These are phyloP conservation scores for Entomobrya multifasciata DNA, from an alignment of 2,888 invertebrate genomes.

Conservation along the genomic window DNA sequence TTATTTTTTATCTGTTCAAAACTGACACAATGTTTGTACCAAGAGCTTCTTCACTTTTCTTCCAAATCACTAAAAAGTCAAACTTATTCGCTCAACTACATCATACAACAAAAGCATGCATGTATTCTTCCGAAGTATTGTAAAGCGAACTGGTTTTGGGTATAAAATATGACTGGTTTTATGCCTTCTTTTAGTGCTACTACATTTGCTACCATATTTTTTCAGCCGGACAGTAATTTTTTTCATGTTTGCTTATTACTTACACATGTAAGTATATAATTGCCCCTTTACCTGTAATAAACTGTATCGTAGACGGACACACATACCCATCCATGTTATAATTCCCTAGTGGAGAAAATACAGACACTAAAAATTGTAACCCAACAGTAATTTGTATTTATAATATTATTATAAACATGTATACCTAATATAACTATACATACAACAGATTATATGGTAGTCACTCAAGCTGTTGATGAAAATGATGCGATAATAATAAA, in stretches of 20 bases:
- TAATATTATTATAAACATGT: conserved; percentile 14
- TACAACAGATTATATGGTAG: no score
- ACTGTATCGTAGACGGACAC: no score
- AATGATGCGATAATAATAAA: conserved; percentile 6
- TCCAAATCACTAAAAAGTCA: background rate
- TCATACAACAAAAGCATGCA: background rate
- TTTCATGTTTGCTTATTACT: background rate
- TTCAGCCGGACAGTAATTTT: conserved; percentile 5
- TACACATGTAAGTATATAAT: background rate
- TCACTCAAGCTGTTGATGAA: conserved; percentile 38
- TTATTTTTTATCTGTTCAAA: background rate
- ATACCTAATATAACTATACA: no score
- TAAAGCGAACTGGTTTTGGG: conserved; percentile 10
- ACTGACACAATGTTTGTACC: background rate
- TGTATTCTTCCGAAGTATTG: background rate
- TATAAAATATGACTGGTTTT: conserved; percentile 24
- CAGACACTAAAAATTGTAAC: conserved; percentile 13
- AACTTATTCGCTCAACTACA: background rate
- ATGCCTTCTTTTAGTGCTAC: conserved; percentile 19
- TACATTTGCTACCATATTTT: conserved; percentile 41
- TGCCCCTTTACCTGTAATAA: background rate
- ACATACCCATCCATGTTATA: background rate
- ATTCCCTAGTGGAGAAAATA: conserved; percentile 3
- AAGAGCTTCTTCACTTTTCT: background rate
- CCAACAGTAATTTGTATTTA: conserved; percentile 29